Percentiles rank a stretch among this genome's conserved stretches.
phyloP scores from a whole-genome alignment of 2,797 vertebrate genomes.

The Pseudochromis fuscus region DNA sequence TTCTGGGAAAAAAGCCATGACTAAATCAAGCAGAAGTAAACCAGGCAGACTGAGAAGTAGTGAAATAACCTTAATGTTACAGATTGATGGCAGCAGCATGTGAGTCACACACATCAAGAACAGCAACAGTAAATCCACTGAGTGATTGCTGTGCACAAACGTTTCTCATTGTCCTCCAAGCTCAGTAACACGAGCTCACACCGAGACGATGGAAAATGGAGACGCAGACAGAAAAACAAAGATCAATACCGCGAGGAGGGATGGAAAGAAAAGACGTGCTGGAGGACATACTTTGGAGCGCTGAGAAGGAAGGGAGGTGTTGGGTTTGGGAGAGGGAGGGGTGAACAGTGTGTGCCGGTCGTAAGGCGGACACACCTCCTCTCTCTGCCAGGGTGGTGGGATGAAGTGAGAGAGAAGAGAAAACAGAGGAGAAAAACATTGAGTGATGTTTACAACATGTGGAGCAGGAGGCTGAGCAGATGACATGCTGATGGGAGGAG shows the following conservation, averaged over 20 bases:
- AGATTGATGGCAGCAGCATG: neutral
- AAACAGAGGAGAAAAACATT: conserved; percentile 33
- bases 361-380: conserved; percentile 82
- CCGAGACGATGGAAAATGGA: conserved; percentile 20
- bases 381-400: conserved; percentile 74
- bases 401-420: conserved; percentile 49
- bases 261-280: conserved; percentile 38
- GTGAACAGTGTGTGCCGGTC: conserved; percentile 87
- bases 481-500: conserved; percentile 7
- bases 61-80: neutral
- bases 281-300: conserved; percentile 82
- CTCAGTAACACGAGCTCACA: neutral
- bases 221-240: conserved; percentile 11
- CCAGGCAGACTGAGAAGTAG: neutral
- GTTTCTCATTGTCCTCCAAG: neutral
- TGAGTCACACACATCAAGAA: neutral
- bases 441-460: conserved; percentile 32
- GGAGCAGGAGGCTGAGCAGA: conserved; percentile 18
- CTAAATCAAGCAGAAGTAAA: neutral
- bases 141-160: neutral
- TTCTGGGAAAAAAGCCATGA: neutral
- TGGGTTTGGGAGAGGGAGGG: conserved; percentile 86
- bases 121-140: neutral
- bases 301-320: conserved; percentile 75
- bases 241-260: conserved; percentile 11